phyloP scores from a whole-genome alignment of 2,888 invertebrate species.

The Sinotaia quadrata region DNA sequence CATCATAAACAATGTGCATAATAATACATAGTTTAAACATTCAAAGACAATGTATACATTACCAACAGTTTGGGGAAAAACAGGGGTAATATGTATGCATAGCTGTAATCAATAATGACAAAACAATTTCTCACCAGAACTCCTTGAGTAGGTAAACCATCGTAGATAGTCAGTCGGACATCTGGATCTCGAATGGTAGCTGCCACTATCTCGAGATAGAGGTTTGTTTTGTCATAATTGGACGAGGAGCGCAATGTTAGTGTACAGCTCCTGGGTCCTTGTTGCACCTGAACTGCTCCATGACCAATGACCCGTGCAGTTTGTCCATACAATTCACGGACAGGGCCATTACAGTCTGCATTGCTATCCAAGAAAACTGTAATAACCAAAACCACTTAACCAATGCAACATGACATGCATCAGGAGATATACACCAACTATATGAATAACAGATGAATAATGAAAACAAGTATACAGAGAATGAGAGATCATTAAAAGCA shows the following conservation, averaged over 20 bases:
- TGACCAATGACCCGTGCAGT: slow-evolving; percentile 10
- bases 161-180: slow-evolving; percentile 26
- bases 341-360: slow-evolving; percentile 33
- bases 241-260: slow-evolving; percentile 6
- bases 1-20: too few relatives aligned
- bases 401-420: too few relatives aligned
- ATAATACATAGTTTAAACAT: too few relatives aligned
- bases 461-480: background rate
- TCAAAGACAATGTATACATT: too few relatives aligned
- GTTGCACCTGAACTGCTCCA: slow-evolving; percentile 15
- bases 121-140: slow-evolving; percentile 24
- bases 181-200: slow-evolving; percentile 30
- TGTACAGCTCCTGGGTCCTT: slow-evolving; percentile 11
- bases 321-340: slow-evolving; percentile 25
- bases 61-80: too few relatives aligned
- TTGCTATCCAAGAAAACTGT: slow-evolving; percentile 32
- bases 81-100: too few relatives aligned
- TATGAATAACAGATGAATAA: too few relatives aligned
- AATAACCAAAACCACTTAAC: background rate
- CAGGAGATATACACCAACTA: too few relatives aligned
- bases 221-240: slow-evolving; percentile 22
- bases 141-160: slow-evolving; percentile 24
- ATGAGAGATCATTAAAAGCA: background rate
- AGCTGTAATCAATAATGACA: too few relatives aligned
- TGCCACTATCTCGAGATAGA: slow-evolving; percentile 21